A percentile compares a stretch with the other conserved stretches of the same genome.
Evolutionary conservation across 2,888 invertebrate genomes (phyloP).

Genomic region (Aradus depressus): DNA sequence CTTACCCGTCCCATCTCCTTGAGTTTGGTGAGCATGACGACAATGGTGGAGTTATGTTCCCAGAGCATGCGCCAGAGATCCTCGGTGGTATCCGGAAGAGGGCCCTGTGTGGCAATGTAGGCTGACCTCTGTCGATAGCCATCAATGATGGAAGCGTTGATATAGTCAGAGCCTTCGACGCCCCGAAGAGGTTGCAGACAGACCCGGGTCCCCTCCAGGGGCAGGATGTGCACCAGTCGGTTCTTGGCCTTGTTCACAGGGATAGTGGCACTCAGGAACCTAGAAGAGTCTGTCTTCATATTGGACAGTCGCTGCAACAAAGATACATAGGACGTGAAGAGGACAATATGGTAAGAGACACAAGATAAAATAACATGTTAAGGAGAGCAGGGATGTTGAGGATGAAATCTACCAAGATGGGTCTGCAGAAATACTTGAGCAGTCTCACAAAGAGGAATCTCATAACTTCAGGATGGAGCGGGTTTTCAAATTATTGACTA

Average conservation of each 20-base stretch:
- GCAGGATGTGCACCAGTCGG: slow-evolving; percentile 92
- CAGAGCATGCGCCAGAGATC: slow-evolving; percentile 99
- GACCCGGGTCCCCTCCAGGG: slow-evolving; percentile 89
- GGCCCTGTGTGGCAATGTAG: slow-evolving; percentile 99
- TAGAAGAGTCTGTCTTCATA: slow-evolving; percentile 76
- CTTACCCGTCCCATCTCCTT: slow-evolving; percentile 94
- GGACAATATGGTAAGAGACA: too few relatives aligned
- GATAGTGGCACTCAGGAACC: slow-evolving; percentile 91
- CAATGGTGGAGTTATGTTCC: slow-evolving; percentile 98
- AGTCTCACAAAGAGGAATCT: too few relatives aligned
- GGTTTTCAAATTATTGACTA: too few relatives aligned
- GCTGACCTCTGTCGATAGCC: slow-evolving; percentile 60
- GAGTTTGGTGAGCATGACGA: slow-evolving; percentile 96
- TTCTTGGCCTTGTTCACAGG: slow-evolving; percentile 98
- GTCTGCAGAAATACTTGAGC: too few relatives aligned
- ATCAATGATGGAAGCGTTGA: slow-evolving; percentile 97
- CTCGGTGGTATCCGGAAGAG: slow-evolving; percentile 88
- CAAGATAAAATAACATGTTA: too few relatives aligned
- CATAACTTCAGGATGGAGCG: too few relatives aligned
- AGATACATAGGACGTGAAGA: too few relatives aligned
- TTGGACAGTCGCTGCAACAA: slow-evolving; percentile 68
- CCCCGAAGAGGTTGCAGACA: slow-evolving; percentile 71
- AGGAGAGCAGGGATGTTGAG: too few relatives aligned
- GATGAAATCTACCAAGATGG: too few relatives aligned
- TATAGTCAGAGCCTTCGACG: slow-evolving; percentile 92